Base-by-base conservation (phyloP, 2,113 vertebrate species). In the Patagioenas fasciata region DNA sequence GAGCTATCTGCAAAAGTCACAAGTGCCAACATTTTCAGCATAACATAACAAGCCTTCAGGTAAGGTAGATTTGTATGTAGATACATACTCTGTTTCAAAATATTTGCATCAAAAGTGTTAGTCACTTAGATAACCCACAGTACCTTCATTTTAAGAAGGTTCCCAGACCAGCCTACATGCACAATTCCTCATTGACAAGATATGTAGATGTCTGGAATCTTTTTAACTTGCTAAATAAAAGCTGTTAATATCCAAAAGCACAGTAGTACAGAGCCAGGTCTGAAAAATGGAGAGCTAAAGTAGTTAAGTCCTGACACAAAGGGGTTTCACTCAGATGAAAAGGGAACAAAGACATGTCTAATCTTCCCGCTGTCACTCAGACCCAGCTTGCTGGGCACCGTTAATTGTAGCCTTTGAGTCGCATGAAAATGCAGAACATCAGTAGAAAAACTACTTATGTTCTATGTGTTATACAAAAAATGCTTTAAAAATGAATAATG, bases 301-400 rank as follows among this genome's bases (percentile, higher is more conserved):
- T 54, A 91, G 50, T 85, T 79, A 93, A 93, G 14, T 54, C 77
- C 34, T 75, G 65, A 14, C 72, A 93, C 74, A 82, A 93, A 72
- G 18, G 54, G 62, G 66, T 66, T 83, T 89, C 56, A 44, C 56
- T 86, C 77, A 75, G 72, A 87, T 95, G 51, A 81, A 31, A 73
- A 34, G 64, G 67, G 47, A 96, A 93, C 69, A 93, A 82, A 94
- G 64, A 21, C 32, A 44, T 0, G 1, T 54, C 58, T 94, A 54
- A 91, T 67, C 85, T 89, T 73, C 32, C 58, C 54, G 71, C 66
- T 95, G 78, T 67, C 78, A 73, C 81, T 85, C 91, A 88, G 60
- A 15, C 71, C 67, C 7, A 32, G 92, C 80, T 85, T 70, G 81
- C 64, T 51, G 88, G 81, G 81, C 84, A 62, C 58, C 2, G 12